These are phyloP conservation scores for Hemaris fuciformis DNA, from an alignment of 2,888 invertebrate genomes.

Conservation along the genomic window DNA sequence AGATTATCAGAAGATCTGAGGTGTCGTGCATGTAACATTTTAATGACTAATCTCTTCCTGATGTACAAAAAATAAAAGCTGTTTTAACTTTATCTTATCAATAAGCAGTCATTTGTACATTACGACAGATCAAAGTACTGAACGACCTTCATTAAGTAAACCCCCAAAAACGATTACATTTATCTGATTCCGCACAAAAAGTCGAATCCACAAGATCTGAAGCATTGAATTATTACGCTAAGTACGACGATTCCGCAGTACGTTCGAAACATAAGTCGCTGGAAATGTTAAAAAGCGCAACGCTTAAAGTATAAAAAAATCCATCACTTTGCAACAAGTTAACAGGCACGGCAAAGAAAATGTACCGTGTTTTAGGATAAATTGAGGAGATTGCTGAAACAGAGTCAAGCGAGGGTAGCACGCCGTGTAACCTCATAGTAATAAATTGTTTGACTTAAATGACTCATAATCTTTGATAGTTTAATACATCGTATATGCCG, in stretches of 20 bases:
- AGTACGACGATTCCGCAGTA: background rate
- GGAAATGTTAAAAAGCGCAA: background rate
- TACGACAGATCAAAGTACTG: no score
- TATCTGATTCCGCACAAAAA: background rate
- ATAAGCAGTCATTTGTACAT: no score
- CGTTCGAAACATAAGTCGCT: background rate
- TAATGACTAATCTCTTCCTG: no score
- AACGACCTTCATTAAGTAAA: no score
- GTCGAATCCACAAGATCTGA: background rate
- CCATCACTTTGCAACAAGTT: background rate
- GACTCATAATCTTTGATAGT: background rate
- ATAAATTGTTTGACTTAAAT: background rate
- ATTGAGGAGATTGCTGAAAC: background rate
- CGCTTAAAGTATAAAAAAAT: slow-evolving; percentile 2
- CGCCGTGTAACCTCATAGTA: background rate
- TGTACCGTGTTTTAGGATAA: background rate
- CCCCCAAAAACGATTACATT: no score
- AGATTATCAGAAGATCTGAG: no score
- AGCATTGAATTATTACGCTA: background rate
- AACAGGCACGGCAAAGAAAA: background rate
- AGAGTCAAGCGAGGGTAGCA: background rate
- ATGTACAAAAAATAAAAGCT: no score
- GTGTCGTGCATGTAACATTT: no score
- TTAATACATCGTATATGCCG: no score
- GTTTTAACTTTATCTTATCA: no score